These are phyloP conservation scores for Dysmachus trigonus DNA, from an alignment of 2,888 invertebrate genomes.

Conservation along the genomic window DNA sequence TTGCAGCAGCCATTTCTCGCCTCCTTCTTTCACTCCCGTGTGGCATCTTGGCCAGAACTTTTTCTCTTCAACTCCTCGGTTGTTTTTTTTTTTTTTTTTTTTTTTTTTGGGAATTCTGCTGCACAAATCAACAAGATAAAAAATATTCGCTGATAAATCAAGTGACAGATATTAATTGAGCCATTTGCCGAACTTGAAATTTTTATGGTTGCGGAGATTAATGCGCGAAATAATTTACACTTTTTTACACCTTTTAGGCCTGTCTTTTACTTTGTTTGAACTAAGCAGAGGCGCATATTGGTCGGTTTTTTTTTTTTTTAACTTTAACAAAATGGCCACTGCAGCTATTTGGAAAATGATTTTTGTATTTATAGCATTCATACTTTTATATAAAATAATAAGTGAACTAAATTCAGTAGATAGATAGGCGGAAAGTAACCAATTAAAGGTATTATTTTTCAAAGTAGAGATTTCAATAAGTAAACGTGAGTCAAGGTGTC, in stretches of 20 bases:
- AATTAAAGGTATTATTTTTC: no score
- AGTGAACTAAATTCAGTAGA: no score
- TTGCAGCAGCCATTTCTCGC: neutral
- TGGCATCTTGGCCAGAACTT: neutral
- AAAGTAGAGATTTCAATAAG: no score
- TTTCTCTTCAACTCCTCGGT: no score
- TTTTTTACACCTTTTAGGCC: neutral
- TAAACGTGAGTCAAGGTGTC: no score
- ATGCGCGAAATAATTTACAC: neutral
- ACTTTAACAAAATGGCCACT: neutral
- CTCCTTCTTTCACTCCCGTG: neutral
- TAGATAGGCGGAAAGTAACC: no score
- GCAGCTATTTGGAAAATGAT: neutral
- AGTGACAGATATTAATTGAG: conserved; percentile 65
- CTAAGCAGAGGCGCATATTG: neutral
- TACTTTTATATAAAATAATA: no score
- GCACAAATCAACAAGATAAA: conserved; percentile 5
- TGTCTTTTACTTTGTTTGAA: neutral
- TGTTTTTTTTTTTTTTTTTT: neutral
- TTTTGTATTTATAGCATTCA: no score
- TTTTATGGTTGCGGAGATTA: conserved; percentile 16
- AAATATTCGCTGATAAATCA: conserved; percentile 59
- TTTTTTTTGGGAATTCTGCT: neutral
- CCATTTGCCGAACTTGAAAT: conserved; percentile 55
- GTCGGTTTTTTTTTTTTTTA: neutral